A percentile compares a stretch with the other conserved stretches of the same genome.
phyloP scores from a whole-genome alignment of 2,888 invertebrate genomes.

The Sycophila texana region DNA sequence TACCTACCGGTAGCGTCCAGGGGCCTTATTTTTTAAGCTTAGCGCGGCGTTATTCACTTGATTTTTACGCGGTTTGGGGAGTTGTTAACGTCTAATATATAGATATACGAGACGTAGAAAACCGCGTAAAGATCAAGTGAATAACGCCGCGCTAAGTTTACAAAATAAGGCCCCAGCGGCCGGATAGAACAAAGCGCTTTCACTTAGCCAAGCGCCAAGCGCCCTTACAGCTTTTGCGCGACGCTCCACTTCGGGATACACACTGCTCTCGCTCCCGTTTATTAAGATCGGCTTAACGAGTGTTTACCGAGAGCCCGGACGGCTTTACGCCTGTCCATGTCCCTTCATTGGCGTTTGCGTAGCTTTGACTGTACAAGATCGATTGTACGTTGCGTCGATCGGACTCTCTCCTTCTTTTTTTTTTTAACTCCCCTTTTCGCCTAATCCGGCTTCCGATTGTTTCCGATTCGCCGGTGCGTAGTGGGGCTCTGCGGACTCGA shows the following conservation, averaged over 20 bases:
- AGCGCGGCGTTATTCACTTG: no score
- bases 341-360: conserved; percentile 36
- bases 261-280: conserved; percentile 39
- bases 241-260: conserved; percentile 4
- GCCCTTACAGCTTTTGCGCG: conserved; percentile 17
- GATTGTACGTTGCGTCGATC: not conserved
- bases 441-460: not conserved
- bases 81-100: no score
- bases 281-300: conserved; percentile 48
- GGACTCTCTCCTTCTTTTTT: not conserved
- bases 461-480: no score
- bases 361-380: not conserved
- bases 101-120: no score
- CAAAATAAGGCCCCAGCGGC: no score
- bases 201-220: conserved; percentile 26
- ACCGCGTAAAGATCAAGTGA: no score
- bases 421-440: not conserved
- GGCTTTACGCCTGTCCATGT: not conserved
- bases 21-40: no score
- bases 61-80: no score
- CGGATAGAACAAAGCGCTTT: conserved; percentile 43
- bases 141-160: no score
- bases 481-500: no score
- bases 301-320: conserved; percentile 39
- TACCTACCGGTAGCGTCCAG: not conserved